Base-by-base conservation (phyloP, 2,113 vertebrate genomes). In the Cavia porcellus region DNA sequence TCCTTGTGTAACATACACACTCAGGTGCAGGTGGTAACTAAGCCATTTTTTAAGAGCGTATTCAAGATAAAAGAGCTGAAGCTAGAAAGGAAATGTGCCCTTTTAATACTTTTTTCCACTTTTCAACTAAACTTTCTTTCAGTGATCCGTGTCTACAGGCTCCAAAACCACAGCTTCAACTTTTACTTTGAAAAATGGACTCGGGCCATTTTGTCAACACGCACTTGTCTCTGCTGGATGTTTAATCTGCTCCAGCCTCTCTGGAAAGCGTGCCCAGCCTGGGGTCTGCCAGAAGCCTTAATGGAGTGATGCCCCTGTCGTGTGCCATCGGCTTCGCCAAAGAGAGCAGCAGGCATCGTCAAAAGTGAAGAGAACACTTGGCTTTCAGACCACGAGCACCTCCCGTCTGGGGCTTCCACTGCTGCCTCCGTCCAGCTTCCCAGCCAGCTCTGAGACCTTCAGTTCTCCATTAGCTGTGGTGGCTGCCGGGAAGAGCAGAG, bases 151-250 rank as follows among this genome's bases (percentile, higher is more conserved):
- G 57, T 93, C 90, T 70, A 22, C 89, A 93, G 94, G 52, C 47
- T 97, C 90, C 68, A 95, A 97, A 97, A 97, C 61, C 95, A 94
- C 91, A 97, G 82, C 13, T 97, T 98, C 97, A 92, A 52, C 97
- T 97, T 98, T 96, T 20, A 96, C 92, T 97, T 94, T 97, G 97
- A 98, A 96, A 97, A 98, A 96, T 47, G 92, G 50, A 17, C 70
- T 97, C 30, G 80, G 93, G 68, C 66, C 82, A 91, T 98, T 97
- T 97, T 96, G 96, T 97, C 95, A 96, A 97, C 55, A 96, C 62
- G 28, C 57, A 0, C 94, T 94, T 47, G 96, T 98, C 97, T 97
- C 94, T 75, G 82, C 87, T 50, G 94, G 90, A 97, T 52, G 6
- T 82, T 94, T 95, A 94, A 96, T 98, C 97, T 81, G 88, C 94